Base-by-base conservation (phyloP, 2,113 vertebrate species). In the Xiphophorus couchianus region DNA sequence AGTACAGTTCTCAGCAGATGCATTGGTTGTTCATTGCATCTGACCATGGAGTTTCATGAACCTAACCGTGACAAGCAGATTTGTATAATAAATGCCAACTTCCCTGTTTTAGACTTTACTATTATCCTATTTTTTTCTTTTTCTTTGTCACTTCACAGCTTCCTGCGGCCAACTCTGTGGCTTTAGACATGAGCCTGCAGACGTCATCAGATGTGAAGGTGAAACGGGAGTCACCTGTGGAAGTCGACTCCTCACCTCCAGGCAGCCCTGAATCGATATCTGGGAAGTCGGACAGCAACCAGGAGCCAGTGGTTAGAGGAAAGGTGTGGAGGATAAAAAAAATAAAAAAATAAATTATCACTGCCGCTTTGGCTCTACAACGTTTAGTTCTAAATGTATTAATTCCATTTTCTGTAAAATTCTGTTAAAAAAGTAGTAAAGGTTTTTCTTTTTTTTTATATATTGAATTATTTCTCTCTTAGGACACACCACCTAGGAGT, bases 111-210 rank as follows among this genome's bases (percentile, higher is more conserved):
- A 60, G 62, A 22, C 44, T 14, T 33, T 31, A 28, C 25, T 54
- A 6, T 54, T 54, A 8, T 25, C 3, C 0, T 17, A 1, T 51
- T 51, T n/a, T 25, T 25, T 19, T 73, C 19, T 69, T 17, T 27
- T 66, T 3, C 10, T 76, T 64, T 70, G 37, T 74, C 42, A 13
- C 15, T 71, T 39, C 66, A 67, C 76, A 94, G 93, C 89, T 90
- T 29, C 89, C 90, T 54, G 86, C 90, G 66, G 74, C 91, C 60
- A 91, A 91, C 81, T 86, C 95, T 0, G 96, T 92, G 76, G 96
- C 96, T 61, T 91, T 98, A 92, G 97, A 98, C 90, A 97, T 98
- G 97, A 97, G 95, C 48, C 90, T 98, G 75, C 96, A 97, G 75
- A 95, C 96, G 1, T 92, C 96, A 7, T 96, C 96, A 1, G 97